Percentiles rank a stretch among this genome's conserved stretches.
Evolutionary conservation across 2,888 invertebrate genomes (phyloP).

Genomic region (Sinodicranocentrus sp.): DNA sequence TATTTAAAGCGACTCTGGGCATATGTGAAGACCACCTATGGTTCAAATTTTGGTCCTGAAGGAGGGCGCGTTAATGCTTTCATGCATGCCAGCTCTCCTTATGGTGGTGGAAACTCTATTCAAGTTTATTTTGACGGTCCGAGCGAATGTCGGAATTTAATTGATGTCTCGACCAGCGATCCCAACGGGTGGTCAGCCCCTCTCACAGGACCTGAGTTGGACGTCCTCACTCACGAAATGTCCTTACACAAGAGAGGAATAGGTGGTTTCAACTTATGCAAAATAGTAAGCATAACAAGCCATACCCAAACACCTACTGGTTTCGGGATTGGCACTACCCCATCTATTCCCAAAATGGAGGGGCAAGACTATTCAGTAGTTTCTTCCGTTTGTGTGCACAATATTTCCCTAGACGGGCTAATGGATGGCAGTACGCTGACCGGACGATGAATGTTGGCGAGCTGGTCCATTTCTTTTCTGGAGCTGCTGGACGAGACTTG

Average conservation of each 20-base stretch:
- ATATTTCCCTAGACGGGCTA: conserved; percentile 61
- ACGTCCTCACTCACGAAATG: conserved; percentile 68
- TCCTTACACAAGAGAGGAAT: conserved; percentile 3
- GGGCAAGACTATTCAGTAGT: conserved; percentile 21
- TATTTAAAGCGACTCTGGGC: conserved; percentile 48
- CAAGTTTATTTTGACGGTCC: conserved; percentile 49
- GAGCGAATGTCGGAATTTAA: conserved; percentile 54
- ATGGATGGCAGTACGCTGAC: conserved; percentile 31
- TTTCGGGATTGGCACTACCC: conserved; percentile 63
- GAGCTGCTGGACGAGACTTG: conserved; percentile 55
- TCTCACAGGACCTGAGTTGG: conserved; percentile 48
- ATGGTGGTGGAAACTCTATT: conserved; percentile 18
- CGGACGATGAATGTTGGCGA: conserved; percentile 63
- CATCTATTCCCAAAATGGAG: conserved; percentile 42
- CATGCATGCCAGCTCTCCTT: conserved; percentile 32
- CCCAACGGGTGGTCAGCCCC: background rate
- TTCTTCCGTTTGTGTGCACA: conserved; percentile 56
- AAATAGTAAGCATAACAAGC: conserved; percentile 48
- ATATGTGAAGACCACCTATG: conserved; percentile 57
- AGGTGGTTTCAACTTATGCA: conserved; percentile 57
- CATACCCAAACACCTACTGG: conserved; percentile 61
- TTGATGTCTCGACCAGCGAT: conserved; percentile 20
- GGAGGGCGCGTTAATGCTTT: conserved; percentile 33
- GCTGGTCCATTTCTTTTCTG: conserved; percentile 70
- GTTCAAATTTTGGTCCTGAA: conserved; percentile 60